Conservation (phyloP, 1,140 invertebrate genomes). For the Dinothrombium tinctorium region DNA sequence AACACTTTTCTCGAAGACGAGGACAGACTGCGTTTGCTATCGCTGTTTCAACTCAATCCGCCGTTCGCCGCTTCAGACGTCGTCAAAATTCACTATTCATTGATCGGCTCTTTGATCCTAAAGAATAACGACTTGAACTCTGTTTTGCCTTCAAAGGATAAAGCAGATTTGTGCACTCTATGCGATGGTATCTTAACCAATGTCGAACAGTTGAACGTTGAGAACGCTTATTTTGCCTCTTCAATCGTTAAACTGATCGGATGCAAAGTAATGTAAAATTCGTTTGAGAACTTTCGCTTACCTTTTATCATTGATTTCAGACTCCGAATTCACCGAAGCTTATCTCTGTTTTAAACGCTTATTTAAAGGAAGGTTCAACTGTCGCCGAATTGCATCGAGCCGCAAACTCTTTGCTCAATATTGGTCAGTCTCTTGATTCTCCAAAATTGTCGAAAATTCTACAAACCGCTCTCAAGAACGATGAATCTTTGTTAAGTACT, state of each 20-base stretch:
- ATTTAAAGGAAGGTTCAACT: conserved; percentile 20
- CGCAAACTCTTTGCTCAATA: conserved; percentile 21
- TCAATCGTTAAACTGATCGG: conserved; percentile 25
- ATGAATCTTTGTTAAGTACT: conserved; percentile 26
- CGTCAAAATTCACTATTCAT: not conserved
- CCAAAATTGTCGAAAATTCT: conserved; percentile 35
- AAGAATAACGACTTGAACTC: not conserved
- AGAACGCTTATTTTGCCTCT: conserved; percentile 29
- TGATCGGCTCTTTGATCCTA: not conserved
- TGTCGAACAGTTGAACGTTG: conserved; percentile 18
- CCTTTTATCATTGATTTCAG: conserved; percentile 19
- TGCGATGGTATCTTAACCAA: not conserved
- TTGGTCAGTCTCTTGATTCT: conserved; percentile 22
- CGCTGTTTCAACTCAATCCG: not conserved
- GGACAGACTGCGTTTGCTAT: not conserved
- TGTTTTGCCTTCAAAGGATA: not conserved
- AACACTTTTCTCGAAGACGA: not conserved
- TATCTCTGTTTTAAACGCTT: conserved; percentile 24
- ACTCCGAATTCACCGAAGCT: conserved; percentile 16
- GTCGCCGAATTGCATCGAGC: conserved; percentile 22
- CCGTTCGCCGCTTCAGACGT: not conserved
- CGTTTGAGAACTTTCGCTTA: conserved; percentile 15
- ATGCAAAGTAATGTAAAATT: conserved; percentile 20
- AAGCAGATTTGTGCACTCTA: not conserved
- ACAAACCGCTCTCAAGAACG: conserved; percentile 41